Conservation (phyloP, 2,113 vertebrate genomes). For the Atractosteus spatula region DNA sequence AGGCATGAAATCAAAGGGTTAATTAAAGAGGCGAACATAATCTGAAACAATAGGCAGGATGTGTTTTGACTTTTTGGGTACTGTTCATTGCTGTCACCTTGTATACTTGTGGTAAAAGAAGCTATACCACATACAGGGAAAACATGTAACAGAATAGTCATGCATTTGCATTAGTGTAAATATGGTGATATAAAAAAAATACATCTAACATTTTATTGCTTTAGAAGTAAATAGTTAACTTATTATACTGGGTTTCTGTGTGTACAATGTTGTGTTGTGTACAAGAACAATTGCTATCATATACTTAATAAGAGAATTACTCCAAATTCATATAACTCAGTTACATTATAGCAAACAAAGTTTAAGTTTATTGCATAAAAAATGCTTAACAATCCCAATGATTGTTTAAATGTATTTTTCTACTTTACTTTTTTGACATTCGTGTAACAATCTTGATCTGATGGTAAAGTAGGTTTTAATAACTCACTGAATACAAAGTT, state of each 20-base stretch:
- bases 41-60: too few relatives aligned
- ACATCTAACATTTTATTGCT: not conserved
- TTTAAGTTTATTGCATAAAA: slow-evolving; percentile 19
- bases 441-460: slow-evolving; percentile 44
- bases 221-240: not conserved
- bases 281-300: too few relatives aligned
- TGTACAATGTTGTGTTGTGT: not conserved
- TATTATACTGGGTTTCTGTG: not conserved
- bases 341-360: not conserved
- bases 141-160: too few relatives aligned
- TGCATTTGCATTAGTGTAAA: too few relatives aligned
- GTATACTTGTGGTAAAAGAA: too few relatives aligned
- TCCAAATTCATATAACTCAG: too few relatives aligned
- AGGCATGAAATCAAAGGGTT: too few relatives aligned
- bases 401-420: slow-evolving; percentile 21
- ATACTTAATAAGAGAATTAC: too few relatives aligned
- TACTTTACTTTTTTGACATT: slow-evolving; percentile 13
- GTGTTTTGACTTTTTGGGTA: too few relatives aligned
- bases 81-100: too few relatives aligned
- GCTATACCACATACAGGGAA: too few relatives aligned
- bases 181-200: not conserved
- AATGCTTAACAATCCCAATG: slow-evolving; percentile 19
- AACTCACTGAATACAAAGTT: slow-evolving; percentile 16
- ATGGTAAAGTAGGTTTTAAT: slow-evolving; percentile 21
- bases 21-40: too few relatives aligned